These are phyloP conservation scores for Zootoca vivipara DNA, from an alignment of 2,113 vertebrate genomes.

Conservation along the genomic window DNA sequence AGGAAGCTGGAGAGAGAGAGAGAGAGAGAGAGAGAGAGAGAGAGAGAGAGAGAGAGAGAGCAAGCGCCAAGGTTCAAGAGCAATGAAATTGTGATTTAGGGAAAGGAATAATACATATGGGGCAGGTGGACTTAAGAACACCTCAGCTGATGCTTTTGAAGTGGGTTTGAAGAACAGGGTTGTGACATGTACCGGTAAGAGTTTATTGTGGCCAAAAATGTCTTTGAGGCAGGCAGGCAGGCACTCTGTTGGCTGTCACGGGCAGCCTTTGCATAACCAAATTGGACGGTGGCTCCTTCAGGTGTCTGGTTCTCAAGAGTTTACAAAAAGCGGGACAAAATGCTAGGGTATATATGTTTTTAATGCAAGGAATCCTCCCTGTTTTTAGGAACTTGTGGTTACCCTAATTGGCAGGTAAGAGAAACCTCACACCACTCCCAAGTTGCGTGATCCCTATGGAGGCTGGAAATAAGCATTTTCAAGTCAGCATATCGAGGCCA, in stretches of 20 bases:
- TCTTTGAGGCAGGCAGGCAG: neutral
- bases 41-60: neutral
- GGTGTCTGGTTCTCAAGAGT: neutral
- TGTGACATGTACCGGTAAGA: rapidly evolving
- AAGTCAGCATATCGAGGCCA: neutral
- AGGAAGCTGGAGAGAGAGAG: neutral
- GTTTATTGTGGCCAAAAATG: conserved; percentile 3
- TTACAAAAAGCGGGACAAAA: neutral
- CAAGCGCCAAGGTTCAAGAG: neutral
- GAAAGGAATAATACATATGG: neutral
- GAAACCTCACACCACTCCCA: conserved; percentile 9
- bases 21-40: neutral
- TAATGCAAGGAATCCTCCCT: conserved; percentile 8
- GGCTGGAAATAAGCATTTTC: neutral
- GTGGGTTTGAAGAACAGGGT: conserved; percentile 5
- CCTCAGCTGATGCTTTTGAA: neutral
- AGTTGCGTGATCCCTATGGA: neutral
- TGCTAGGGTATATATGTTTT: neutral
- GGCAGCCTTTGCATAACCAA: neutral
- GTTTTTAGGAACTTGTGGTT: neutral
- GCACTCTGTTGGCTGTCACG: neutral
- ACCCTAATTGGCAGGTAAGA: neutral
- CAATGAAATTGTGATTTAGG: neutral
- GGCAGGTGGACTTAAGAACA: neutral
- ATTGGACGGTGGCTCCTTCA: neutral